A percentile compares a stretch with the other conserved stretches of the same genome.
Evolutionary conservation across 1,140 invertebrate genomes (phyloP).

Genomic region (Zaprionus gabonicus): DNA sequence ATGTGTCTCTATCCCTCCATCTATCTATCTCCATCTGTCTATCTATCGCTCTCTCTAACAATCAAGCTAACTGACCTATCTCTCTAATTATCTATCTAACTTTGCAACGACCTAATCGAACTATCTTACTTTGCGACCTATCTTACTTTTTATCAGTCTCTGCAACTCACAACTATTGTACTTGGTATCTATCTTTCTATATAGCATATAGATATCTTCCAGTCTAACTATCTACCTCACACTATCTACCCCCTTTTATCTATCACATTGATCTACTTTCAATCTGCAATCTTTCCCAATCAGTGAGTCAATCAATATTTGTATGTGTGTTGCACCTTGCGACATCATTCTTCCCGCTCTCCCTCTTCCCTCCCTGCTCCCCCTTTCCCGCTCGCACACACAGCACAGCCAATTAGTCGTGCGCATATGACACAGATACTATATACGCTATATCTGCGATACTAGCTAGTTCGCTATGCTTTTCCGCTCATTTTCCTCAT

Average conservation of each 20-base stretch:
- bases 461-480: slow-evolving; percentile 44
- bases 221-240: neutral
- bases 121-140: neutral
- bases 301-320: neutral
- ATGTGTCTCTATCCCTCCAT: neutral
- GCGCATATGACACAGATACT: slow-evolving; percentile 70
- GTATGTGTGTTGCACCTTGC: neutral
- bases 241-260: neutral
- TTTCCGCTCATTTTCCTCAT: slow-evolving; percentile 76
- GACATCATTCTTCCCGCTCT: neutral
- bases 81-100: neutral
- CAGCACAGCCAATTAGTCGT: slow-evolving; percentile 62
- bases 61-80: neutral
- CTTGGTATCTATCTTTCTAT: neutral
- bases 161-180: neutral
- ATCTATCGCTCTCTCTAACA: neutral
- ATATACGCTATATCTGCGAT: neutral
- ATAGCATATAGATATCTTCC: neutral
- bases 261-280: neutral
- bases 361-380: neutral
- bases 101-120: neutral
- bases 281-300: slow-evolving; percentile 2
- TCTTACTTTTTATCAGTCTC: neutral
- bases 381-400: neutral
- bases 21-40: neutral